Conservation (phyloP, 2,888 invertebrate species). For the Cryptocheilus praepositus region DNA sequence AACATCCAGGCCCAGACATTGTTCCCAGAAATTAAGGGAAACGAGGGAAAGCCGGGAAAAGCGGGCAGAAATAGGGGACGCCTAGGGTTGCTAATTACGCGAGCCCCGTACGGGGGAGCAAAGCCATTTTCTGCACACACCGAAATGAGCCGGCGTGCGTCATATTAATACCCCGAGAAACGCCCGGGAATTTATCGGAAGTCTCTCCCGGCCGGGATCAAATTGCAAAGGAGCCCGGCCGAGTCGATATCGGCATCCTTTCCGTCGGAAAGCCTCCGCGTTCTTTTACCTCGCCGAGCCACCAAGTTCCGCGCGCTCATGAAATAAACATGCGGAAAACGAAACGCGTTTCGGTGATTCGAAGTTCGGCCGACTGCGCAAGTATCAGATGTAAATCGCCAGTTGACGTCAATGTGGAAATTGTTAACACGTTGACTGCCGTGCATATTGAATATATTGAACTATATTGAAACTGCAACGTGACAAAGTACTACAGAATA, state of each 20-base stretch:
- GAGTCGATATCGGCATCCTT: slow-evolving; percentile 32
- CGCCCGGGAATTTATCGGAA: slow-evolving; percentile 10
- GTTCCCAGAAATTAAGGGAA: slow-evolving; percentile 71
- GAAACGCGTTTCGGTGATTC: too few species aligned
- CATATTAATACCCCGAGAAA: slow-evolving; percentile 55
- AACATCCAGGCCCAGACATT: slow-evolving; percentile 65
- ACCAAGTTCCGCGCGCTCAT: background rate
- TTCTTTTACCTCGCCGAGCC: slow-evolving; percentile 3
- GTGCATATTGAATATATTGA: too few species aligned
- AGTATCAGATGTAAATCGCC: too few species aligned
- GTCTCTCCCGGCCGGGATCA: slow-evolving; percentile 14
- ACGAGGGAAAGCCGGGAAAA: slow-evolving; percentile 66
- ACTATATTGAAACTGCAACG: too few species aligned
- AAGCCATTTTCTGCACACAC: slow-evolving; percentile 58
- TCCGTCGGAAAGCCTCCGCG: background rate
- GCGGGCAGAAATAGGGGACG: slow-evolving; percentile 55
- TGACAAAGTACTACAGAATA: too few species aligned
- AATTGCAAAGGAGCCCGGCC: slow-evolving; percentile 40
- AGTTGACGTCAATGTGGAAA: too few species aligned
- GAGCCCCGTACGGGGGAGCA: slow-evolving; percentile 54
- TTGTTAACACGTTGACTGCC: too few species aligned
- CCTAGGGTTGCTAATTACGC: slow-evolving; percentile 69
- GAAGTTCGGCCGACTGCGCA: too few species aligned
- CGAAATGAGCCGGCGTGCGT: slow-evolving; percentile 25
- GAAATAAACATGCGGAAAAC: background rate